These are phyloP conservation scores for Stichodactyla helianthus DNA, from an alignment of 64 coral and sea anemone genomes.

Conservation along the genomic window DNA sequence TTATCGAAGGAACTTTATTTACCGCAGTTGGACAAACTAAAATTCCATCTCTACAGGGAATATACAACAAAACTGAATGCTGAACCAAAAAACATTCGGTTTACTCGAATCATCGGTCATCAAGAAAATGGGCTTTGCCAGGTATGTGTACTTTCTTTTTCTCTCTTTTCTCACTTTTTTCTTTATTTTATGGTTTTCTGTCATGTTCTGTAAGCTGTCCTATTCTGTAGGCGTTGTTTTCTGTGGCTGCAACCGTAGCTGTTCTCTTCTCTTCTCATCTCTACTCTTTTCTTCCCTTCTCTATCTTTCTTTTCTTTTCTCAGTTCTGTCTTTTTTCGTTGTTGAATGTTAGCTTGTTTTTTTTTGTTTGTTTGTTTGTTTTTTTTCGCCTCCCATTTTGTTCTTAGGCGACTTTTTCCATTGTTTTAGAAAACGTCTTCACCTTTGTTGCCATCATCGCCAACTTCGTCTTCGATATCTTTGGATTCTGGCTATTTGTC, in stretches of 20 bases:
- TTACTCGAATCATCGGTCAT: neutral
- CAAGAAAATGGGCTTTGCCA: neutral
- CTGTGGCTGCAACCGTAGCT: too few species aligned
- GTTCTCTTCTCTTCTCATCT: too few species aligned
- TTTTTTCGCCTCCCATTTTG: neutral
- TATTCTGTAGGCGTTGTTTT: too few species aligned
- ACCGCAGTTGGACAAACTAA: neutral
- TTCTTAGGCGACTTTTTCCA: neutral
- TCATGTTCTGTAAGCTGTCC: too few species aligned
- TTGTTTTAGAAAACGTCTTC: neutral
- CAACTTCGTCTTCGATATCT: neutral
- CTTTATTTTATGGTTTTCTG: too few species aligned
- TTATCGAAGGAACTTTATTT: slow-evolving; percentile 9
- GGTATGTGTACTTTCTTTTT: neutral
- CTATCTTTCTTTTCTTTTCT: neutral
- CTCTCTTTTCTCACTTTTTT: neutral
- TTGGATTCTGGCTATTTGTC: neutral
- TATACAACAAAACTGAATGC: neutral
- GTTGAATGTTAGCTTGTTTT: neutral
- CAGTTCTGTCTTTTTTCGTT: too few species aligned
- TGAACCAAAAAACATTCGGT: neutral
- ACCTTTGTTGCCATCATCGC: neutral
- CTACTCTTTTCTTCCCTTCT: neutral
- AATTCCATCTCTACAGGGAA: neutral
- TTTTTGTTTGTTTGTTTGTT: neutral